phyloP scores from a whole-genome alignment of 2,113 vertebrate species.

The Plotosus lineatus region DNA sequence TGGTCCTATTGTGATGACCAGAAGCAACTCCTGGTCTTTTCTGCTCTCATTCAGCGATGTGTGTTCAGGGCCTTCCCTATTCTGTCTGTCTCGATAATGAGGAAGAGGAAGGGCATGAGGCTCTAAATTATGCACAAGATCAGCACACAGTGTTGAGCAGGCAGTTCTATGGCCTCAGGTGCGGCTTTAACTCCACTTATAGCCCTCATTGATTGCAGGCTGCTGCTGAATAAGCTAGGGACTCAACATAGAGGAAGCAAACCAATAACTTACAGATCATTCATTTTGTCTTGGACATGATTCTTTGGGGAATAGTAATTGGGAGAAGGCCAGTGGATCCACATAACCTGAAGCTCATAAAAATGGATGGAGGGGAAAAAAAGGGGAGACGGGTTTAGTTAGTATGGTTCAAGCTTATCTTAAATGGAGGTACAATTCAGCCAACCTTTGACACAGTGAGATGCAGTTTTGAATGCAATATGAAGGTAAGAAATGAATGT shows the following conservation, averaged over 20 bases:
- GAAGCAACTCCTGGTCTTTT: slow-evolving; percentile 5
- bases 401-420: slow-evolving; percentile 39
- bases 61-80: background rate
- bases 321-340: slow-evolving; percentile 33
- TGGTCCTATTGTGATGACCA: slow-evolving; percentile 8
- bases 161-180: slow-evolving; percentile 68
- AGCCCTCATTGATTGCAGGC: slow-evolving; percentile 76
- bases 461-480: slow-evolving; percentile 33
- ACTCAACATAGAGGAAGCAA: slow-evolving; percentile 66
- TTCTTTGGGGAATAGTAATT: slow-evolving; percentile 18
- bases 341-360: slow-evolving; percentile 13
- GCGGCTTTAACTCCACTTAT: slow-evolving; percentile 73
- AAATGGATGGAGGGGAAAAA: background rate
- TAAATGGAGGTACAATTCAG: slow-evolving; percentile 25
- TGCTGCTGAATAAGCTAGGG: slow-evolving; percentile 76
- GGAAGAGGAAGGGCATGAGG: slow-evolving; percentile 39
- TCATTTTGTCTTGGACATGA: slow-evolving; percentile 57
- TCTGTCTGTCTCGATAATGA: slow-evolving; percentile 30
- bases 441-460: slow-evolving; percentile 34
- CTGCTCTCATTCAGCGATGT: background rate
- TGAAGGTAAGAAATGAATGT: slow-evolving; percentile 35
- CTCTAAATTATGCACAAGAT: slow-evolving; percentile 69
- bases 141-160: slow-evolving; percentile 61
- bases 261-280: slow-evolving; percentile 70
- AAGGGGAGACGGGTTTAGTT: slow-evolving; percentile 1